Conservation (phyloP, 1,140 invertebrate genomes). For the Caenorhabditis brenneri region DNA sequence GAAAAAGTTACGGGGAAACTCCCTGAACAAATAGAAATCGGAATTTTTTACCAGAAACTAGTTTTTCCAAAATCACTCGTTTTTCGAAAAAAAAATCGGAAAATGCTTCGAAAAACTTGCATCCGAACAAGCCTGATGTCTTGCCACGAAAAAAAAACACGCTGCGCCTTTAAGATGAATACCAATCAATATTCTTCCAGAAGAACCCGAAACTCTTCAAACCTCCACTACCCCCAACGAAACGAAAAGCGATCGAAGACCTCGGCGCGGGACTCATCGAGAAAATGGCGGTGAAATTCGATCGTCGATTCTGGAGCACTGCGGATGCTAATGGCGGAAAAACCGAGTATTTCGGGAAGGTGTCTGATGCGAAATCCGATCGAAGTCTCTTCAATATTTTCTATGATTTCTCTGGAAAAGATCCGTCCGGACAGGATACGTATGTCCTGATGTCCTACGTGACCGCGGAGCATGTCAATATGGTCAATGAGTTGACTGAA, state of each 20-base stretch:
- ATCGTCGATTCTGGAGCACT: conserved; percentile 72
- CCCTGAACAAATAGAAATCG: too few relatives aligned
- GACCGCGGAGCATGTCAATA: conserved; percentile 69
- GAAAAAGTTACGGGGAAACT: too few relatives aligned
- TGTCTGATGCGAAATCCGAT: conserved; percentile 63
- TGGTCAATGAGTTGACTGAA: conserved; percentile 70
- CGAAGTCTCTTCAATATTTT: conserved; percentile 73
- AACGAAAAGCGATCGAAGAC: conserved; percentile 70
- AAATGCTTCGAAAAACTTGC: too few relatives aligned
- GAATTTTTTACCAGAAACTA: too few relatives aligned
- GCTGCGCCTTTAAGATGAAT: too few relatives aligned
- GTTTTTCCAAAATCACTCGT: too few relatives aligned
- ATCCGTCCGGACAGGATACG: conserved; percentile 47
- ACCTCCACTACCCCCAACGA: conserved; percentile 72
- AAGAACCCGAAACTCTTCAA: conserved; percentile 70
- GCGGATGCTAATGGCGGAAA: conserved; percentile 62
- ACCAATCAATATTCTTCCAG: too few relatives aligned
- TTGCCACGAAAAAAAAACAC: too few relatives aligned
- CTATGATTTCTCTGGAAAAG: conserved; percentile 71
- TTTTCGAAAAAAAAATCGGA: too few relatives aligned
- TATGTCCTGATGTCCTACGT: conserved; percentile 72
- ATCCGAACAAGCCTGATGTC: too few relatives aligned
- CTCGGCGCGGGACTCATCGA: conserved; percentile 73
- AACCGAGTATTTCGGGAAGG: conserved; percentile 72
- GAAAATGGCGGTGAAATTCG: conserved; percentile 73